phyloP scores from a whole-genome alignment of 2,113 vertebrate genomes.

The Albula glossodonta region DNA sequence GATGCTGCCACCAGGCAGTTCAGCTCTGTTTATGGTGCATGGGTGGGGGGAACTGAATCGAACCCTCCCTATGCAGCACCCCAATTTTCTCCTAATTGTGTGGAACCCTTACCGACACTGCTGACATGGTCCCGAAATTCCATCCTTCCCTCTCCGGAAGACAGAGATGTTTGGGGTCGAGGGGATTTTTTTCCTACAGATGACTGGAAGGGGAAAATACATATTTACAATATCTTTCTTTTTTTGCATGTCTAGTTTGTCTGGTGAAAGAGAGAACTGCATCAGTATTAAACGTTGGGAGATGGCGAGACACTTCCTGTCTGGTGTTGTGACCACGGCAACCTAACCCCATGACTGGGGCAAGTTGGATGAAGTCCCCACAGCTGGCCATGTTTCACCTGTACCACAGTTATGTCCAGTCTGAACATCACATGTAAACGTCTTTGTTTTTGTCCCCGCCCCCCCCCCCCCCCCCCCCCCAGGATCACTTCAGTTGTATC shows the following conservation, averaged over 20 bases:
- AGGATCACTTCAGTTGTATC: too few relatives aligned
- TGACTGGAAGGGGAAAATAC: not conserved
- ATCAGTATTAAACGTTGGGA: not conserved
- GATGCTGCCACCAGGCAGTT: conserved; percentile 17
- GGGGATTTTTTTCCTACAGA: not conserved
- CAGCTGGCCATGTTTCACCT: not conserved
- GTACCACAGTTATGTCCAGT: not conserved
- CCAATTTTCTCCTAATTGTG: not conserved
- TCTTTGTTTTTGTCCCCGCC: not conserved
- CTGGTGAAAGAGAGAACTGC: not conserved
- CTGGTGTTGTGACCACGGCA: not conserved
- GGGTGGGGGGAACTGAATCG: not conserved
- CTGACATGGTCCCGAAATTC: not conserved
- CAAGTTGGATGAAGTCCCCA: not conserved
- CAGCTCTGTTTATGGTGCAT: not conserved
- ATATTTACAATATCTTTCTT: conserved; percentile 2
- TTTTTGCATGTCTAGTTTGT: not conserved
- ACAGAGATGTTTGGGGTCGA: not conserved
- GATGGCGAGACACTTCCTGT: too few relatives aligned
- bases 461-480: too few relatives aligned
- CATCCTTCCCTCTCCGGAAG: not conserved
- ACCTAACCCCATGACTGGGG: not conserved
- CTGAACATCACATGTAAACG: not conserved
- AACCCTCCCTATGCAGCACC: not conserved
- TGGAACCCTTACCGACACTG: not conserved